These are phyloP conservation scores for Mythimna loreyi DNA, from an alignment of 2,888 invertebrate genomes.

Conservation along the genomic window DNA sequence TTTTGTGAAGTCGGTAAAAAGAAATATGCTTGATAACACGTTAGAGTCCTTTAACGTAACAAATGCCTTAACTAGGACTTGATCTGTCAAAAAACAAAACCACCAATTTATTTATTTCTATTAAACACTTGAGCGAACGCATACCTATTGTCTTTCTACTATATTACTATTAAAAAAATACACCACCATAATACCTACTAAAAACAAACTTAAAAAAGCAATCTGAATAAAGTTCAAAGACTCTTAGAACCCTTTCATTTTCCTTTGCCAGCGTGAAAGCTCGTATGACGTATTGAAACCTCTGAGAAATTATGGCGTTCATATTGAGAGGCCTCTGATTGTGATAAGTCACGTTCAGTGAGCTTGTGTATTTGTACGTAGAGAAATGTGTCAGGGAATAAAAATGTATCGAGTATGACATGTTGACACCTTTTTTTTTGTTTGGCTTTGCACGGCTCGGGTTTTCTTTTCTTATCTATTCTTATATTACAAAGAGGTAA, in stretches of 20 bases:
- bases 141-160: too few species aligned
- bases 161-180: too few species aligned
- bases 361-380: conserved; percentile 1
- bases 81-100: not conserved
- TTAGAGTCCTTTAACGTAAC: not conserved
- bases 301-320: conserved; percentile 32
- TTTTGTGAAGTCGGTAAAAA: too few species aligned
- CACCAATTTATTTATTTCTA: not conserved
- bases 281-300: conserved; percentile 50
- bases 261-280: conserved; percentile 42
- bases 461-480: too few species aligned
- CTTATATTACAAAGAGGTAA: too few species aligned
- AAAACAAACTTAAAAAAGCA: not conserved
- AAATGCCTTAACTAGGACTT: not conserved
- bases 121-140: too few species aligned
- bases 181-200: too few species aligned
- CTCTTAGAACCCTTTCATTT: conserved; percentile 39
- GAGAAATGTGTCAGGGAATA: conserved; percentile 2
- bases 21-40: too few species aligned
- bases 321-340: conserved; percentile 50
- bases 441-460: too few species aligned
- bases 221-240: conserved; percentile 36
- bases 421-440: not conserved
- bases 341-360: conserved; percentile 59
- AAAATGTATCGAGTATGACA: not conserved